A percentile compares a stretch with the other conserved stretches of the same genome.
phyloP scores from a whole-genome alignment of 64 coral and sea anemone genomes.

The Actinia equina region DNA sequence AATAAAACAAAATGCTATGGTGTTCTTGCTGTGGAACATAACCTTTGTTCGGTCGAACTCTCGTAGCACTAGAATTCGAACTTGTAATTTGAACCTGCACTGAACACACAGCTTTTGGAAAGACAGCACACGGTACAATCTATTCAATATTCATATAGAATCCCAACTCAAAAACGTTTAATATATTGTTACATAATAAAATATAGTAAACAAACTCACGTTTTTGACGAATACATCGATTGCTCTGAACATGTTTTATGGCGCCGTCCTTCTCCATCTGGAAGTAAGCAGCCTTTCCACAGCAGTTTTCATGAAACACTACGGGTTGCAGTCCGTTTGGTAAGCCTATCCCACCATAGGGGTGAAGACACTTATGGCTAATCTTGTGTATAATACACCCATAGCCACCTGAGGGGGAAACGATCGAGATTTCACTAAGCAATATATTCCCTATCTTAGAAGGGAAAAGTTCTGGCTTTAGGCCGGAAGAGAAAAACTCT shows the following conservation, averaged over 20 bases:
- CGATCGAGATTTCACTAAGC: neutral
- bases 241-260: slow-evolving; percentile 13
- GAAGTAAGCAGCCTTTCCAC: slow-evolving; percentile 6
- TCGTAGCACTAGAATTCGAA: no score
- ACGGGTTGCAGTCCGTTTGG: slow-evolving; percentile 23
- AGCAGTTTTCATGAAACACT: slow-evolving; percentile 13
- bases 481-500: no score
- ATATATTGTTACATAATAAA: neutral
- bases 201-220: slow-evolving; percentile 4
- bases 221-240: slow-evolving; percentile 17
- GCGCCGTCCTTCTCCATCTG: neutral
- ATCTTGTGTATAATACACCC: slow-evolving; percentile 2
- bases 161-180: neutral
- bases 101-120: no score
- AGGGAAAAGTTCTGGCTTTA: no score
- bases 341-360: slow-evolving; percentile 11
- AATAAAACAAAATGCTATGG: no score
- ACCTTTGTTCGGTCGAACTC: no score
- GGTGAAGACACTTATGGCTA: neutral
- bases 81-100: no score
- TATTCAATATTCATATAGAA: no score
- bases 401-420: neutral
- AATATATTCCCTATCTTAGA: no score
- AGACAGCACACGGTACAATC: no score
- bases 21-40: no score